These are phyloP conservation scores for Zosterops japonicus DNA, from an alignment of 2,113 vertebrate genomes.

Conservation along the genomic window DNA sequence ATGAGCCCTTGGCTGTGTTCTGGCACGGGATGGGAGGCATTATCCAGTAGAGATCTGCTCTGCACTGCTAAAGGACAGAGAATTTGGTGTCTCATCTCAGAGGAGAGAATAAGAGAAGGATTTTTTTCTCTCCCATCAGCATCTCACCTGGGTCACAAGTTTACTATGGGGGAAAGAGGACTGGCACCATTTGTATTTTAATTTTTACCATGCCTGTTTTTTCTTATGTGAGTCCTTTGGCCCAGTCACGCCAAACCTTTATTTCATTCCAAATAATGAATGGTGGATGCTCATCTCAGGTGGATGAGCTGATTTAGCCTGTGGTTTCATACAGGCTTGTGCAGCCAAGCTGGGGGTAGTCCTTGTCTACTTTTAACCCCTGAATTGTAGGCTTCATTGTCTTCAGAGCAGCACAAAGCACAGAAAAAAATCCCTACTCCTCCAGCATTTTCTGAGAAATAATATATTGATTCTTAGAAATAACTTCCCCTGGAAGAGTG, in stretches of 20 bases:
- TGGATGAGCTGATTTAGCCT: neutral
- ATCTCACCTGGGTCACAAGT: neutral
- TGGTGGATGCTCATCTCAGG: neutral
- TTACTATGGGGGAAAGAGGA: neutral
- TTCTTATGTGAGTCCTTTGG: neutral
- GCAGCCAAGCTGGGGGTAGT: neutral
- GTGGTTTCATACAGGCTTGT: neutral
- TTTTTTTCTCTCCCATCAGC: neutral
- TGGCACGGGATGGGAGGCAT: neutral
- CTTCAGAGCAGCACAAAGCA: neutral
- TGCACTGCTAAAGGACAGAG: neutral
- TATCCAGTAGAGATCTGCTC: neutral
- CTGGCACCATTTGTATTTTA: neutral
- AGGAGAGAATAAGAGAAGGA: neutral
- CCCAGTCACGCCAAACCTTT: neutral
- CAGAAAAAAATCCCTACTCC: neutral
- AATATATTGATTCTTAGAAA: neutral
- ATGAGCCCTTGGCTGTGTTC: neutral
- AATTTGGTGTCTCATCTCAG: neutral
- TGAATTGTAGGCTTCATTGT: neutral
- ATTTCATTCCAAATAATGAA: neutral
- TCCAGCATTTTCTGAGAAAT: neutral
- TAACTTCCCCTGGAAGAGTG: neutral
- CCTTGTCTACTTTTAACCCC: neutral
- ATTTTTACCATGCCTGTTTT: neutral